phyloP scores from a whole-genome alignment of 2,797 vertebrate species.

The Macropodus opercularis region DNA sequence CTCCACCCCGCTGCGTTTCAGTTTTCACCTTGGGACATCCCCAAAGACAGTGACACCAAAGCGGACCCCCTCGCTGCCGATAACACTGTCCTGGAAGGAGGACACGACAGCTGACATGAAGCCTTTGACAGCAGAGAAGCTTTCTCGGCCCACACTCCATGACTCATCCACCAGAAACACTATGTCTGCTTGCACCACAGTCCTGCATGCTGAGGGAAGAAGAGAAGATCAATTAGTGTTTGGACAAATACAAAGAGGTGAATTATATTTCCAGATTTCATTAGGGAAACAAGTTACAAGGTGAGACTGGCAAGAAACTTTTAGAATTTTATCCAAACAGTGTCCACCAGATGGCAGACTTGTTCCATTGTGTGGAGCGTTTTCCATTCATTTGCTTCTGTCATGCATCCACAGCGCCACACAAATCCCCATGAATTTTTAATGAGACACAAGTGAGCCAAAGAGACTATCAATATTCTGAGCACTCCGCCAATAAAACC shows the following conservation, averaged over 20 bases:
- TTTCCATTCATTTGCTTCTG: slow-evolving; percentile 31
- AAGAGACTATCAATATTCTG: slow-evolving; percentile 80
- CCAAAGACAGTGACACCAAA: slow-evolving; percentile 87
- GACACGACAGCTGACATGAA: slow-evolving; percentile 80
- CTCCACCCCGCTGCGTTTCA: not conserved
- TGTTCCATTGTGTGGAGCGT: slow-evolving; percentile 44
- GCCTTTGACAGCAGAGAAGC: slow-evolving; percentile 80
- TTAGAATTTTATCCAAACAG: slow-evolving; percentile 5
- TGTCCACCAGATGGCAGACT: slow-evolving; percentile 78
- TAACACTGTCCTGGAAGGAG: slow-evolving; percentile 75
- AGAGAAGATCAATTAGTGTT: not conserved
- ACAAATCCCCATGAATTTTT: slow-evolving; percentile 74
- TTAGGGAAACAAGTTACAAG: not conserved
- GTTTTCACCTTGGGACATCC: slow-evolving; percentile 82
- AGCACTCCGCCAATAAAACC: slow-evolving; percentile 75
- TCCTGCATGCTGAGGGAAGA: slow-evolving; percentile 82
- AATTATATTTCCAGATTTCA: not conserved
- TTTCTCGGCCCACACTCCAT: slow-evolving; percentile 75
- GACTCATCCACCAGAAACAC: slow-evolving; percentile 89
- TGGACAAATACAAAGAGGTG: not conserved
- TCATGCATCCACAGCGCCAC: slow-evolving; percentile 51
- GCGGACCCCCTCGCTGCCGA: slow-evolving; percentile 83
- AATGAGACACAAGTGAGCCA: slow-evolving; percentile 77
- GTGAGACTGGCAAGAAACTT: not conserved
- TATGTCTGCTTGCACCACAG: slow-evolving; percentile 81